phyloP scores from a whole-genome alignment of 2,888 invertebrate genomes.

The Trachelus iudaicus region DNA sequence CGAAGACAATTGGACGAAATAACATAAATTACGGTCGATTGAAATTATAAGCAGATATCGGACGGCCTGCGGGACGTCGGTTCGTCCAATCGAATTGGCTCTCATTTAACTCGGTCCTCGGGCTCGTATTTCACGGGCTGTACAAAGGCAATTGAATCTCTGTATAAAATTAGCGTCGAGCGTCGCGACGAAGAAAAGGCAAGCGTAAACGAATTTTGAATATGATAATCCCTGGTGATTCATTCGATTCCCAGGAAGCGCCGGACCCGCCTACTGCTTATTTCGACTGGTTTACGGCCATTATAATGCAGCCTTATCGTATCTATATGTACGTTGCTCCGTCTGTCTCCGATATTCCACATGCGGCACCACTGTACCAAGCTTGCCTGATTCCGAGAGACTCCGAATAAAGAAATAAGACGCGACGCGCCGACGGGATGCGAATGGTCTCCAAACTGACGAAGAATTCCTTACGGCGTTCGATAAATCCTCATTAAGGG shows the following conservation, averaged over 20 bases:
- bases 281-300: too few species aligned
- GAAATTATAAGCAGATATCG: slow-evolving; percentile 49
- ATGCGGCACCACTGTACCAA: too few species aligned
- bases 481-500: too few species aligned
- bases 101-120: slow-evolving; percentile 53
- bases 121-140: slow-evolving; percentile 58
- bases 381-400: too few species aligned
- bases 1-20: not conserved
- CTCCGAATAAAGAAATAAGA: too few species aligned
- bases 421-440: too few species aligned
- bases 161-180: slow-evolving; percentile 54
- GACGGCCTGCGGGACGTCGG: slow-evolving; percentile 47
- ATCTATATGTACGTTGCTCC: too few species aligned
- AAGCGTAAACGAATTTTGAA: slow-evolving; percentile 51
- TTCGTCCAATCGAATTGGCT: slow-evolving; percentile 58
- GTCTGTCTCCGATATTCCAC: too few species aligned
- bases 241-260: slow-evolving; percentile 31
- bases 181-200: slow-evolving; percentile 2
- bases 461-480: too few species aligned
- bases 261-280: slow-evolving; percentile 3
- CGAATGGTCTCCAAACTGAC: too few species aligned
- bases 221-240: slow-evolving; percentile 51
- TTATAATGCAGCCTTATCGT: too few species aligned
- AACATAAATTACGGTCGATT: not conserved
- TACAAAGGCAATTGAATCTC: slow-evolving; percentile 59